These are phyloP conservation scores for Goniozus legneri DNA, from an alignment of 1,140 invertebrate genomes.

Conservation along the genomic window DNA sequence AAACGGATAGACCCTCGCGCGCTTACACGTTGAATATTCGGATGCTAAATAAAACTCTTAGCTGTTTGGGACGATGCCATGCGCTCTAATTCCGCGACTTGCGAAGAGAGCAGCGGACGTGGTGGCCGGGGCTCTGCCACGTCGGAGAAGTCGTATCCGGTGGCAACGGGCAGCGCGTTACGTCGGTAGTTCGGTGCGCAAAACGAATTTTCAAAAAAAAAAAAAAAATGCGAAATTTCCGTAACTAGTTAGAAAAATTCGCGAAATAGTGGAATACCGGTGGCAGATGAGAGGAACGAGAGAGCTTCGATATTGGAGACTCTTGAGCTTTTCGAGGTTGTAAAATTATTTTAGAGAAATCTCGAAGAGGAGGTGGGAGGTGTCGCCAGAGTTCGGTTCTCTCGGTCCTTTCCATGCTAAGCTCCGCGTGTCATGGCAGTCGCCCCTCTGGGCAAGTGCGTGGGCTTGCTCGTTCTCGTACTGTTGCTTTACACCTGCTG, in stretches of 20 bases:
- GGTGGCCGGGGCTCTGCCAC: constrained; percentile 25
- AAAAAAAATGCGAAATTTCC: too few relatives aligned
- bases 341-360: too few relatives aligned
- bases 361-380: not conserved
- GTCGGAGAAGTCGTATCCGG: constrained; percentile 4
- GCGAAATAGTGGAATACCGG: too few relatives aligned
- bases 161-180: too few relatives aligned
- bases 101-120: constrained; percentile 19
- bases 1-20: constrained; percentile 8
- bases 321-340: too few relatives aligned
- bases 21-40: constrained; percentile 25
- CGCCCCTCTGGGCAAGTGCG: constrained; percentile 42
- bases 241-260: too few relatives aligned
- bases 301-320: too few relatives aligned
- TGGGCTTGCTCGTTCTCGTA: constrained; percentile 27
- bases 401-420: constrained; percentile 36
- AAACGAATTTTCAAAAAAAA: too few relatives aligned
- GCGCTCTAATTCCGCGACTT: constrained; percentile 47
- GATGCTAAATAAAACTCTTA: constrained; percentile 55
- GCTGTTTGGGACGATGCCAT: constrained; percentile 50
- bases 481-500: constrained; percentile 36
- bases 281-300: too few relatives aligned
- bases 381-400: not conserved
- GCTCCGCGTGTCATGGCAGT: constrained; percentile 36
- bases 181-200: too few relatives aligned